Percentiles rank a stretch among this genome's conserved stretches.
phyloP scores from a whole-genome alignment of 2,113 vertebrate species.

The Austrofundulus limnaeus region DNA sequence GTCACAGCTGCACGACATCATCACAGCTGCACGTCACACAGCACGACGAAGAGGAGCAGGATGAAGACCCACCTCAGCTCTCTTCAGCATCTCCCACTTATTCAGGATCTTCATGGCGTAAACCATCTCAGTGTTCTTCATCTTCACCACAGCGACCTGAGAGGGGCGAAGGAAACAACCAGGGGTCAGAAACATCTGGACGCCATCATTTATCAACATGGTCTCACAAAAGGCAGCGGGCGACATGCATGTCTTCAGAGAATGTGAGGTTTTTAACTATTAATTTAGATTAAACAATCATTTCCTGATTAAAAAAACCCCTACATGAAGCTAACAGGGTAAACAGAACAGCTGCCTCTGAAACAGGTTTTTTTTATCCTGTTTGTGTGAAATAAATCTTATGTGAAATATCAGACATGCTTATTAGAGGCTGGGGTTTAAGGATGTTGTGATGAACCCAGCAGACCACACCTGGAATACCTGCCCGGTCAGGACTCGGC shows the following conservation, averaged over 20 bases:
- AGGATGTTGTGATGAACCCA: not conserved
- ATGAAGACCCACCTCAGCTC: slow-evolving; percentile 83
- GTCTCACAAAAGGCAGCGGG: not conserved
- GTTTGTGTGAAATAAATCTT: not conserved
- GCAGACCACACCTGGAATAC: slow-evolving; percentile 5
- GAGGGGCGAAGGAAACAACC: not conserved
- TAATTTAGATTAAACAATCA: not conserved
- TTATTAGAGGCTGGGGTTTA: not conserved
- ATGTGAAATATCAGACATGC: not conserved
- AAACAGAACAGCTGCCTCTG: too few species aligned
- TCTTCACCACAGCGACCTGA: slow-evolving; percentile 88
- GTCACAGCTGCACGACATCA: not conserved
- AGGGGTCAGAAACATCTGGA: not conserved
- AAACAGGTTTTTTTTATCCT: too few species aligned
- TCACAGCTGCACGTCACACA: not conserved
- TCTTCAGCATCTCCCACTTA: slow-evolving; percentile 99
- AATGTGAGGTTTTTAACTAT: not conserved
- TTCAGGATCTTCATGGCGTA: slow-evolving; percentile 99
- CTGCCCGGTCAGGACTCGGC: not conserved
- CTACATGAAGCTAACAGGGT: too few species aligned
- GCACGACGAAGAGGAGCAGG: not conserved
- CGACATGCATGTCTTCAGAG: too few species aligned
- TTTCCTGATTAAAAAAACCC: not conserved
- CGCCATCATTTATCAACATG: too few species aligned
- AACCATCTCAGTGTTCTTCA: slow-evolving; percentile 94